Percentiles rank a stretch among this genome's conserved stretches.
These are phyloP conservation scores for Piscicola geometra DNA, from an alignment of 2,888 invertebrate species.

Conservation along the genomic window DNA sequence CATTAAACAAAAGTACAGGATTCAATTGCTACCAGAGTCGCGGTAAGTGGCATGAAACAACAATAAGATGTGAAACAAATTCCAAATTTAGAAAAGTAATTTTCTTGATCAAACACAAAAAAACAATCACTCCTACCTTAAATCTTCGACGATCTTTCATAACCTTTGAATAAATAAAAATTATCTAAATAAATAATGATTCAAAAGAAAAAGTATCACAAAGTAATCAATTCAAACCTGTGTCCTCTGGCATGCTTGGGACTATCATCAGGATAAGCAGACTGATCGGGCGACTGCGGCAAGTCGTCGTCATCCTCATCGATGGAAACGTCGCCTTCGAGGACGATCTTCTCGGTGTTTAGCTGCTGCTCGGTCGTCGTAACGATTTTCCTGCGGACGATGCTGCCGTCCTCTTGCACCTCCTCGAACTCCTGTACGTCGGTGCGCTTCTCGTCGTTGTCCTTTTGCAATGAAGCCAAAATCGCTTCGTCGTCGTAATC, in stretches of 20 bases:
- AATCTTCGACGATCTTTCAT: too few relatives aligned
- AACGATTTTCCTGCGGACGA: slow-evolving; percentile 42
- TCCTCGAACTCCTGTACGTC: slow-evolving; percentile 44
- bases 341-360: slow-evolving; percentile 40
- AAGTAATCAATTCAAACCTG: too few relatives aligned
- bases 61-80: too few relatives aligned
- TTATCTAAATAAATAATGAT: too few relatives aligned
- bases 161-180: too few relatives aligned
- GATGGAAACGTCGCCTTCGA: slow-evolving; percentile 40
- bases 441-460: slow-evolving; percentile 17
- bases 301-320: slow-evolving; percentile 27
- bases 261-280: background rate
- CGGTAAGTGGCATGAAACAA: too few relatives aligned
- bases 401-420: slow-evolving; percentile 44
- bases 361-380: slow-evolving; percentile 44
- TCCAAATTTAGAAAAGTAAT: too few relatives aligned
- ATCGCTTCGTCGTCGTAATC: slow-evolving; percentile 26
- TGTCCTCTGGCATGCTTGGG: background rate
- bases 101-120: too few relatives aligned
- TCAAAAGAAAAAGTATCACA: too few relatives aligned
- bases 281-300: background rate
- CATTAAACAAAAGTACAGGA: background rate
- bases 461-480: background rate
- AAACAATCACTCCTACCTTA: too few relatives aligned
- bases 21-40: background rate